Evolutionary conservation across 2,888 invertebrate species (phyloP).

Genomic region (Hydrotaea cyrtoneurina): DNA sequence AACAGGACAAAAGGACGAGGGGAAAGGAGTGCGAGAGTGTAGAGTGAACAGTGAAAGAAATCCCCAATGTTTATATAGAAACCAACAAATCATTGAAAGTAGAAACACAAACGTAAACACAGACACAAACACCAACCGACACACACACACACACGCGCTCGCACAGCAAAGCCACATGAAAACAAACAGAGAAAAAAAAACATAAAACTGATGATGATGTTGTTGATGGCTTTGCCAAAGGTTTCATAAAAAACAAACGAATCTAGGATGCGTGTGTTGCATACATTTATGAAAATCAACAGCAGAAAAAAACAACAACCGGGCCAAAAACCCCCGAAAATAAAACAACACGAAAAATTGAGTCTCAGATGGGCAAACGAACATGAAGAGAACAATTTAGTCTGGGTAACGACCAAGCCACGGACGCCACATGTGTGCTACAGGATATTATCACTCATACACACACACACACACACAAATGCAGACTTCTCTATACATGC

Average conservation of each 20-base stretch:
- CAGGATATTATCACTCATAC: slow-evolving; percentile 31
- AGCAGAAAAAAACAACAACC: not conserved
- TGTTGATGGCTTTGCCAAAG: slow-evolving; percentile 38
- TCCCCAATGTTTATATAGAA: slow-evolving; percentile 15
- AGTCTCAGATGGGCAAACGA: slow-evolving; percentile 10
- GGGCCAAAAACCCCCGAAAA: not conserved
- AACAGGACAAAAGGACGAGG: not conserved
- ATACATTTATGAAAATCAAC: slow-evolving; percentile 39
- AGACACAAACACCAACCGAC: not conserved
- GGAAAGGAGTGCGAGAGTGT: not conserved
- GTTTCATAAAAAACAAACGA: slow-evolving; percentile 26
- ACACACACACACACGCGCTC: no score
- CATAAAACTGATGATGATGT: slow-evolving; percentile 45
- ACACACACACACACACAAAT: not conserved
- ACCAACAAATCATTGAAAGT: slow-evolving; percentile 53
- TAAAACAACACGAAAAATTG: not conserved
- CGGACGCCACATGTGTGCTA: slow-evolving; percentile 17
- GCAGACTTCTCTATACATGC: not conserved
- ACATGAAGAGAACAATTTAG: slow-evolving; percentile 1
- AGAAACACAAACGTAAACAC: not conserved
- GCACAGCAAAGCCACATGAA: slow-evolving; percentile 5
- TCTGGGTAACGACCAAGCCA: slow-evolving; percentile 18
- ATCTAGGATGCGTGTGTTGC: slow-evolving; percentile 35
- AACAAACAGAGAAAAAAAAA: slow-evolving; percentile 24
- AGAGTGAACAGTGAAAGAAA: not conserved